These are phyloP conservation scores for Scotopteryx bipunctaria DNA, from an alignment of 2,888 invertebrate species.

Conservation along the genomic window DNA sequence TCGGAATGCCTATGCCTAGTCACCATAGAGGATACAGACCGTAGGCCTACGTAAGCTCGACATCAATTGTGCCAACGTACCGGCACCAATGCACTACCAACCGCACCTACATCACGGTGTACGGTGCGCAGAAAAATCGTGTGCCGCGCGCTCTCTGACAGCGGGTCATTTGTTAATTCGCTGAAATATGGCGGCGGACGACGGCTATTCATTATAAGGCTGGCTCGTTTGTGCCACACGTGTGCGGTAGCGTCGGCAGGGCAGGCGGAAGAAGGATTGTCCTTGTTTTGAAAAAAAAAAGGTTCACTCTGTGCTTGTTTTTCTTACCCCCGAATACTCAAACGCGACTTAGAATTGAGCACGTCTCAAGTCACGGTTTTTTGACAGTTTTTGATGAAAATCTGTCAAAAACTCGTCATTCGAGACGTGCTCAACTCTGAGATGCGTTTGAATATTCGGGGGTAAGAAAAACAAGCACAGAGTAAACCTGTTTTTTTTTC, in stretches of 20 bases:
- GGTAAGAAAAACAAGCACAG: too few species aligned
- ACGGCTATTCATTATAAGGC: slow-evolving; percentile 81
- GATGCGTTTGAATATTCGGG: too few species aligned
- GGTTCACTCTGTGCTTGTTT: too few species aligned
- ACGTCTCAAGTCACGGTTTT: too few species aligned
- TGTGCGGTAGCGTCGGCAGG: slow-evolving; percentile 64
- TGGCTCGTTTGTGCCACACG: slow-evolving; percentile 79
- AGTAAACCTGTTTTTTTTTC: not conserved
- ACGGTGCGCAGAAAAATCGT: slow-evolving; percentile 81
- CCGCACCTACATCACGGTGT: slow-evolving; percentile 79
- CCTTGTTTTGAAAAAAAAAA: not conserved
- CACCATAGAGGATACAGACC: too few species aligned
- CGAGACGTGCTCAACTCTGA: too few species aligned
- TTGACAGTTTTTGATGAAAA: too few species aligned
- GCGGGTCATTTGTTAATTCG: slow-evolving; percentile 81
- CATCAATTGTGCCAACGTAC: slow-evolving; percentile 55
- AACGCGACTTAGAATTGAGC: too few species aligned
- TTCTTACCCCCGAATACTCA: too few species aligned
- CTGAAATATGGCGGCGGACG: slow-evolving; percentile 80
- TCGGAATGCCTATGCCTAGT: too few species aligned
- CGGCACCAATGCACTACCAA: slow-evolving; percentile 51
- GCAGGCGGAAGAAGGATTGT: not conserved
- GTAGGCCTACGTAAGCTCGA: slow-evolving; percentile 49
- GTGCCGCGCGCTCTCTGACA: slow-evolving; percentile 73
- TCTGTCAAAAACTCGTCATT: too few species aligned